Evolutionary conservation across 1,140 invertebrate genomes (phyloP), one percentile per base, ranked within the genome.

Genomic region (Geopemphigus sp.): DNA sequence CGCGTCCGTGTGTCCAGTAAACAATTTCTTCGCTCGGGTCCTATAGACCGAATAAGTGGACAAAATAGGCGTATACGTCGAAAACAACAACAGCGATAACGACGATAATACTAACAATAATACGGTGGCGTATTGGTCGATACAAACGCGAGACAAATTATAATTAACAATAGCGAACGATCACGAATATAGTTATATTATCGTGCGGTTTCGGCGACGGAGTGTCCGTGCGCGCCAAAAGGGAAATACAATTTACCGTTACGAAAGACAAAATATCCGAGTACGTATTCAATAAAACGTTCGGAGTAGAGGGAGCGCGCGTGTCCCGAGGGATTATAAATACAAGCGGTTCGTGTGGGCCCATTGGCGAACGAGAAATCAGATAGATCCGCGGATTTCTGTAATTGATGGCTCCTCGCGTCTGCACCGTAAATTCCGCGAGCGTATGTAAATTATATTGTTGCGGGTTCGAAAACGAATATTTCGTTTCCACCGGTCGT

Each of bases 291-390:
- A n/a, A n/a, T n/a, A n/a, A n/a, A n/a, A n/a, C n/a, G n/a, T n/a
- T n/a, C 15, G 39, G 50, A 53, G 15, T 14, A 53, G 39, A 24
- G 15, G 29, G 24, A 26, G n/a, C 56, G 10, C 29, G 5, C 10
- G 26, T 63, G 26, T 32, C 26, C 26, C 61, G 2, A n/a, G 29
- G 61, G 10, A 64, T 32, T 64, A 29, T 39, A 29, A 8, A 4
- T 1, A 32, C 15, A 64, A 64, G 5, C 24, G 29, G 61, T 64
- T 19, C 6, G 61, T 32, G 17, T 63, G 61, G n/a, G 61, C 26
- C 61, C n/a, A 66, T 66, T 39, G 63, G 19, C n/a, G 47, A 68
- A 68, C 19, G 45, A 68, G 64, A 66, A 66, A 45, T 66, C 29
- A 22, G 11, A 66, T 47, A 24, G 32, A 47, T 12, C 19, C 14